phyloP scores from a whole-genome alignment of 2,113 vertebrate genomes.

The Regulus satrapa region DNA sequence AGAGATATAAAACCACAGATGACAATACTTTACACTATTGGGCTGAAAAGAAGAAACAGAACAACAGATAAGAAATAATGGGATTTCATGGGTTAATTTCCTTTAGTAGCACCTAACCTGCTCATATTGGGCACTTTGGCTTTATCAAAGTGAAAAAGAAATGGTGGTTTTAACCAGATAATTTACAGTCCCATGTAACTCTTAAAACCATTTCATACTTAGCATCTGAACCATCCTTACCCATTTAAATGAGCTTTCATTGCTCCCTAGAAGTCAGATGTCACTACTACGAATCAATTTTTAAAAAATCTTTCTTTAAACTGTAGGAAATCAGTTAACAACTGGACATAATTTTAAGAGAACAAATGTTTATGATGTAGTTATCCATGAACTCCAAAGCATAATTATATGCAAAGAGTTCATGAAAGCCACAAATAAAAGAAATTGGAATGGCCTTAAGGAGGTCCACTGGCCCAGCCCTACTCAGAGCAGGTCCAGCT shows the following conservation, averaged over 20 bases:
- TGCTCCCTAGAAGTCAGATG: background rate
- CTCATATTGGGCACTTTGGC: background rate
- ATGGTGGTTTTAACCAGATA: background rate
- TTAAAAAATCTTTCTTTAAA: background rate
- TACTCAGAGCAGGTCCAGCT: background rate
- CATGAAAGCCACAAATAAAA: background rate
- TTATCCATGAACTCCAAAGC: background rate
- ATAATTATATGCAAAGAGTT: background rate
- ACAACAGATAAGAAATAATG: background rate
- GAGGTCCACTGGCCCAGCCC: background rate
- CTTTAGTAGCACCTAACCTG: background rate
- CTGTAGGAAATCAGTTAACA: background rate
- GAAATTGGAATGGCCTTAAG: background rate
- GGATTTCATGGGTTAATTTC: background rate
- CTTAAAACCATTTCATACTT: background rate
- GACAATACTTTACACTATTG: background rate
- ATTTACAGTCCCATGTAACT: background rate
- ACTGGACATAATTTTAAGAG: background rate
- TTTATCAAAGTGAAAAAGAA: background rate
- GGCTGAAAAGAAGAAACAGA: background rate
- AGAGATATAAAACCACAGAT: background rate
- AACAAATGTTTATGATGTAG: background rate
- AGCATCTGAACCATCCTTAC: background rate
- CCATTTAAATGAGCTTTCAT: background rate
- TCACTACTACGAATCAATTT: background rate